Base-by-base conservation (phyloP, 2,113 vertebrate genomes). In the Empidonax alnorum region DNA sequence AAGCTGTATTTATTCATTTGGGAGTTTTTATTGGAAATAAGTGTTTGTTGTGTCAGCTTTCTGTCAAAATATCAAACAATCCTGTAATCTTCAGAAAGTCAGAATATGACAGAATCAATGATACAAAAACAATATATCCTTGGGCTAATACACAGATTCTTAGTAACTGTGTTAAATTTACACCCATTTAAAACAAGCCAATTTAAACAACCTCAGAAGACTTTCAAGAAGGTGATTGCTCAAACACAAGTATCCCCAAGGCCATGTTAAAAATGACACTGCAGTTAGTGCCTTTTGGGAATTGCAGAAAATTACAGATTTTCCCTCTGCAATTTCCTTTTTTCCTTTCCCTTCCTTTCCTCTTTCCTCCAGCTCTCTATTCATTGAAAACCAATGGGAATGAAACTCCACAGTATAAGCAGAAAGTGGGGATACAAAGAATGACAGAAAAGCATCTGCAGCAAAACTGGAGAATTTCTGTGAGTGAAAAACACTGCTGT, bases 81-180 rank as follows among this genome's bases (percentile, higher is more conserved):
- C 33, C 52, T 61, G 47, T 59, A 91, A 63, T 94, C 39, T 71
- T 74, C n/a, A 58, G 49, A 47, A 91, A 90, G 55, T 63, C 9
- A 3, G 30, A 58, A 77, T 71, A 63, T 67, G 56, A 84, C 63
- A 80, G 71, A 91, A 73, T 4, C 49, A 37, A 18, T 46, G 42
- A 63, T 25, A 96, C 11, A 85, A 83, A 95, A 94, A 5, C 55
- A 92, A 58, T 63, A 27, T 94, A 85, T 96, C 92, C 94, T 93
- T 94, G 84, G 86, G 80, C 73, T 81, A 92, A 81, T 68, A 95
- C 16, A 19, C 17, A 77, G 42, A 84, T 27, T 28, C 63, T 80
- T 68, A 55, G 14, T 87, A 94, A 83, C 42, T 74, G 59, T 86
- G 59, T 74, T 86, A 67, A 92, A 92, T 90, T 90, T 88, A 74